Base-by-base conservation (phyloP, 2,888 invertebrate species). In the Caenorhabditis imperialis region DNA sequence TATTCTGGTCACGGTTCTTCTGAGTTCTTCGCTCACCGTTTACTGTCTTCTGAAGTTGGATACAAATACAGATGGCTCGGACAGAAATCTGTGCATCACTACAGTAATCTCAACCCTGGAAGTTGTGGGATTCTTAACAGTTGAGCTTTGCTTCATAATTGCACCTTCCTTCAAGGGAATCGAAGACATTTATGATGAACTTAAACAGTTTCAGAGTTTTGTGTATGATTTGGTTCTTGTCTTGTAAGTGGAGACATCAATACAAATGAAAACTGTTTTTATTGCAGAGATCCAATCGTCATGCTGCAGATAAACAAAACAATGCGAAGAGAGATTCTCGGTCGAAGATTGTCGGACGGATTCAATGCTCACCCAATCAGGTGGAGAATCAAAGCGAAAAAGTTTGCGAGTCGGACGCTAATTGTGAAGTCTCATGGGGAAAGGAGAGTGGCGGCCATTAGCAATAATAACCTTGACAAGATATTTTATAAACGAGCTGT, bases 21-120 rank as follows among this genome's bases (percentile, higher is more conserved):
- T 30, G 3, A 30, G 27, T n/a, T 54, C 42, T 16, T 23, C 42
- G 8, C n/a, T 54, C 10, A 54, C 42, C 1, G 20, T 42, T 6
- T n/a, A 12, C 10, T 25, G 16, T 14, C 40, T 42, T 42, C 20
- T 42, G 16, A 54, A 54, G 20, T 27, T n/a, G 27, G 18, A 27
- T 12, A 42, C 16, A 20, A 25, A 16, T 7, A 23, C 30, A 3
- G 42, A 42, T n/a, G 42, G 42, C 25, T 4, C 38, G 0, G 54
- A 54, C 7, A 27, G 18, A 30, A 54, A 54, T n/a, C 25, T 54
- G 10, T 54, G 42, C 18, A n/a, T 40, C 27, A 42, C 54, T 16
- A 33, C 55, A 2, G 22, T 22, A 16, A 14, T 55, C 6, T 44
- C 55, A 4, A 33, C 55, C n/a, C 8, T 42, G 14, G 33, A 55